Conservation (phyloP, 2,888 invertebrate species). For the Acrobasis repandana region DNA sequence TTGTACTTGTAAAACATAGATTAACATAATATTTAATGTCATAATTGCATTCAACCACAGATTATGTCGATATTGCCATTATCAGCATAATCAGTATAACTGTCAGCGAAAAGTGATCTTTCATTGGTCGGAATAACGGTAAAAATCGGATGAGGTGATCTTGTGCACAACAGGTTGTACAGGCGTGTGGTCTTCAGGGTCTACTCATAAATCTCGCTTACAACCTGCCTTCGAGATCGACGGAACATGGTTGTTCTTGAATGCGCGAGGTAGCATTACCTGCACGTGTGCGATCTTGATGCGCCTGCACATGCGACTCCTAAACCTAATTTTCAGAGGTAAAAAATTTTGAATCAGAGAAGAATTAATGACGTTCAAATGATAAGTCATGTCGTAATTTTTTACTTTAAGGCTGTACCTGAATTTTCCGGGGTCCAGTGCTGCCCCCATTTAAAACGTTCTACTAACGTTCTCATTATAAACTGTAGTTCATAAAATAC, state of each 20-base stretch:
- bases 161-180: constrained; percentile 5
- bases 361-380: too few relatives aligned
- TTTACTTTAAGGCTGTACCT: too few relatives aligned
- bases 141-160: constrained; percentile 2
- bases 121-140: constrained; percentile 5
- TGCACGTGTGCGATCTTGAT: constrained; percentile 3
- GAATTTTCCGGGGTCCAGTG: too few relatives aligned
- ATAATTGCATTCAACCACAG: constrained; percentile 9
- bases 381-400: too few relatives aligned
- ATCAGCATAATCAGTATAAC: background rate
- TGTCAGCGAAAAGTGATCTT: background rate
- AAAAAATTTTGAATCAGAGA: background rate
- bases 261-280: constrained; percentile 8
- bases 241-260: constrained; percentile 17
- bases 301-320: constrained; percentile 1
- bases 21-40: background rate
- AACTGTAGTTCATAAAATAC: too few relatives aligned
- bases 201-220: constrained; percentile 52
- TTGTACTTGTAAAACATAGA: background rate
- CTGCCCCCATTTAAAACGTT: too few relatives aligned
- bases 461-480: too few relatives aligned
- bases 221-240: constrained; percentile 23
- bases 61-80: background rate
- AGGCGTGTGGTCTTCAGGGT: constrained; percentile 46
- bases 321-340: background rate